Base-by-base conservation (phyloP, 2,797 vertebrate species). In the Ambastaia sidthimunki region DNA sequence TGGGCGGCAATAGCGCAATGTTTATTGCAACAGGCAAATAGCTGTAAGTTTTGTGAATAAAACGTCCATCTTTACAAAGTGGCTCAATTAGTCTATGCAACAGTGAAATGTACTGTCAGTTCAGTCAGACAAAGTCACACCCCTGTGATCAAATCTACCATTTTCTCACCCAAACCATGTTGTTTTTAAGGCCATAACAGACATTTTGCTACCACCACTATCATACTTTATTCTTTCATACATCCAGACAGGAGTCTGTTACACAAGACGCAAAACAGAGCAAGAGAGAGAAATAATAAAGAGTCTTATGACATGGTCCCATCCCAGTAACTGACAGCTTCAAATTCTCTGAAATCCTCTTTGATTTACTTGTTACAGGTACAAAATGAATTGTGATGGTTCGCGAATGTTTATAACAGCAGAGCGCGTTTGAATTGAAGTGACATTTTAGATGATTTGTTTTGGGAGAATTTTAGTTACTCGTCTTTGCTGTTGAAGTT, bases 241-340 rank as follows among this genome's bases (percentile, higher is more conserved):
- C 55, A 79, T 72, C 72, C 55, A 70, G 68, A 80, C 63, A 76
- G 67, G 62, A 77, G 62, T 47, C 65, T 82, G 66, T 85, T 76
- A 78, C 41, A 63, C 34, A 62, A 75, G 57, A 71, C 71, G 23
- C 82, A 50, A 80, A 81, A 69, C 76, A 76, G 60, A 78, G 78
- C 19, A 23, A 71, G 74, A 72, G 41, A 68, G 41, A 82, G 83
- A 69, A 28, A 67, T 80, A 76, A 83, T 59, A 68, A 83, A 78
- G 66, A 68, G 68, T 62, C 65, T 71, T 57, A 83, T 84, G 76
- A 80, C 83, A 52, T 19, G 21, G 75, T 71, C 76, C 75, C 83
- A 73, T 78, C 62, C 48, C 44, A 74, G 57, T 62, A 79, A 44
- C 74, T 80, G 82, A 82, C 80, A 71, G 71, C 81, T 54, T 80